Percentiles rank a stretch among this genome's conserved stretches.
phyloP scores from a whole-genome alignment of 2,113 vertebrate genomes.

The Equus quagga region DNA sequence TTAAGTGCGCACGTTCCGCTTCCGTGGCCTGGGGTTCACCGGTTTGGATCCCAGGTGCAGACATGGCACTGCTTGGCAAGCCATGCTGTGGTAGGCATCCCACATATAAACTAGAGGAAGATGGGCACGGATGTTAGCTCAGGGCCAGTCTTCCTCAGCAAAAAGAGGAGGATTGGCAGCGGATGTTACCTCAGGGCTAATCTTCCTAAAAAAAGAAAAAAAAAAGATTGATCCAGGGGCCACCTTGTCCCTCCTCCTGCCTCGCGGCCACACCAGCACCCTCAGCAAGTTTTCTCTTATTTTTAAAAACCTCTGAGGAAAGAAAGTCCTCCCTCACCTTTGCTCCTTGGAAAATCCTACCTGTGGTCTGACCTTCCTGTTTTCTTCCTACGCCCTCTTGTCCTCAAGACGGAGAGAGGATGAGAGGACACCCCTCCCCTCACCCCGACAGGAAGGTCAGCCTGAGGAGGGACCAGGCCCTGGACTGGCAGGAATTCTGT shows the following conservation, averaged over 20 bases:
- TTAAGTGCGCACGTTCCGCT: no score
- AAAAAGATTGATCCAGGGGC: background rate
- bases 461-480: no score
- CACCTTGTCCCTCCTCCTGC: background rate
- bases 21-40: no score
- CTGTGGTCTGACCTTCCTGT: background rate
- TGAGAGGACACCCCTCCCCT: background rate
- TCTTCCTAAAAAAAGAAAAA: no score
- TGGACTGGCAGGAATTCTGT: background rate
- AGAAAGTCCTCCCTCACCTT: background rate
- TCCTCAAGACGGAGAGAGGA: background rate
- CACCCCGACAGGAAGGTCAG: background rate
- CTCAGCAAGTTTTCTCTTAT: background rate
- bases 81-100: no score
- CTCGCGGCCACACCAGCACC: background rate
- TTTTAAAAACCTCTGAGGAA: constrained; percentile 3
- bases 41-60: no score
- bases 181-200: no score
- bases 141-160: no score
- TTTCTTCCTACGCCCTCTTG: background rate
- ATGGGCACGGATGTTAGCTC: no score
- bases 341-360: background rate
- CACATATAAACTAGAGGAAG: no score
- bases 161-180: no score
- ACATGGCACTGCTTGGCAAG: no score